Evolutionary conservation across 2,797 vertebrate genomes (phyloP), one percentile per base, ranked within the genome.

Genomic region (Lycodopsis pacificus): DNA sequence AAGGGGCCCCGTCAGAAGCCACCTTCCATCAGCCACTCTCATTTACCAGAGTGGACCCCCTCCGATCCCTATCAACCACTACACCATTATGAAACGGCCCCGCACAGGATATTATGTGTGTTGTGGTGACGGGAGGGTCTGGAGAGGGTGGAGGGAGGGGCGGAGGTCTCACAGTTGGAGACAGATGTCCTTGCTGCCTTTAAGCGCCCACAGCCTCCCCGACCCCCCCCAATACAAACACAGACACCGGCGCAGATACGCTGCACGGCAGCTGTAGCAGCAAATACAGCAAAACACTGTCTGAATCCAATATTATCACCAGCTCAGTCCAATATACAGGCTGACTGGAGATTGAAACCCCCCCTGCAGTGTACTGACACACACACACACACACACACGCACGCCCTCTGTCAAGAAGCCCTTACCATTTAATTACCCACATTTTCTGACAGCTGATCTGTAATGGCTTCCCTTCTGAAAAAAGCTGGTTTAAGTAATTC

Each of bases 31-130:
- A 88, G 79, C 74, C 76, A 80, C 81, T 86, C 88, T 94, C 92
- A 95, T 95, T 95, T 95, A 84, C 92, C 90, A 86, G 89, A 92
- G 92, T 92, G 91, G 92, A 91, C 89, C 89, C 84, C 91, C 93
- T 87, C 90, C 76, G 91, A 95, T 95, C 91, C 76, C 93, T 94
- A 94, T 94, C 91, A 82, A 82, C 80, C 86, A 82, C 83, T 90
- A 86, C 72, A 80, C 81, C 78, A 81, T 89, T 88, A 94, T 94
- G 88, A 93, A 93, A 92, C 74, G 49, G 81, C 81, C 81, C 22
- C 22, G 38, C 70, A 75, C 86, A 89, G 92, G 92, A 92, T 89
- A 92, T 93, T 92, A 40, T 61, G 54, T 54, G 67, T 54, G 22
- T 56, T 85, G 70, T 34, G 65, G 25, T 22, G 65, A 65, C 54